Base-by-base conservation (phyloP, 2,113 vertebrate species). In the Stegastes partitus region DNA sequence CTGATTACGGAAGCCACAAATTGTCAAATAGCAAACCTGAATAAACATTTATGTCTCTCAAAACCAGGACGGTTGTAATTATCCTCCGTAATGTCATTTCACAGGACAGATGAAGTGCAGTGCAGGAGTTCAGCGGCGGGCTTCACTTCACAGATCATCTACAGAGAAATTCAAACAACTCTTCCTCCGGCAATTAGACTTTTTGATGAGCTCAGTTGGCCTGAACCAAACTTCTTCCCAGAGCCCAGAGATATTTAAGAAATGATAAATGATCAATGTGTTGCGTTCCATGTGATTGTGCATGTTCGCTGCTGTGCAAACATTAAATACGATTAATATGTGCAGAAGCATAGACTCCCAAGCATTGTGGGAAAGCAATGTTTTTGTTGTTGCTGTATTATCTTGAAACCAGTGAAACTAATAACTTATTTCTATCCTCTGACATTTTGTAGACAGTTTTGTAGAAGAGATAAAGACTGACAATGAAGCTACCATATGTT, bases 1-100 rank as follows among this genome's bases (percentile, higher is more conserved):
- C 76, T 87, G 82, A 89, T 89, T 86, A 85, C 57, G 28, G 79
- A 83, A 86, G 74, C 80, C 80, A 73, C 86, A 89, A 86, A 87
- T 77, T 82, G 91, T 86, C 83, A 87, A 86, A 85, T 85, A 83
- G 26, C 74, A 79, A 85, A 83, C 64, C 54, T 70, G 72, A 74
- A 75, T 86, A 81, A 87, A 89, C 79, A 84, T 79, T 74, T 70
- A 59, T 21, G 87, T 77, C 74, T 15, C 31, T 68, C 66, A 81
- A 54, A 83, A 76, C 34, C 74, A 76, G 64, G 42, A 81, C 39
- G 64, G 55, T 26, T 82, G 57, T 65, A 77, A 86, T 89, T 84
- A 82, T 71, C 19, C 66, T 26, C 54, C 0, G 6, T 72, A 65
- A 83, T 61, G 71, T 84, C 51, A 68, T 89, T 85, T 83, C 64